These are phyloP conservation scores for Nesogale talazaci DNA, from an alignment of 2,113 vertebrate genomes.

Conservation along the genomic window DNA sequence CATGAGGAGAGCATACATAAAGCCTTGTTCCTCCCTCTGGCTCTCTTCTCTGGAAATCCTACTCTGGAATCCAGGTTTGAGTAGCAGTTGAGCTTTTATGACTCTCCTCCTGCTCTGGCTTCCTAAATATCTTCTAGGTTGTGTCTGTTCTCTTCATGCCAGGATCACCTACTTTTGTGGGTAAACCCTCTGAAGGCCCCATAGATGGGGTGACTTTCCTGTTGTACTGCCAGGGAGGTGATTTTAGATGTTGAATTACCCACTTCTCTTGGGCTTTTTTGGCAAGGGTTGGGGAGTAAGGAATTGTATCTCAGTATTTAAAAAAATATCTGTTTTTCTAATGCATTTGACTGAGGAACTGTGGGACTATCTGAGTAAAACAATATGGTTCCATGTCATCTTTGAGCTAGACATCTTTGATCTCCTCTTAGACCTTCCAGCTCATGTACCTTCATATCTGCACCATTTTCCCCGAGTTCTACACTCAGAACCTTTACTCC, in stretches of 20 bases:
- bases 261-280: background rate
- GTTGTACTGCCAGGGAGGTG: background rate
- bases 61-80: background rate
- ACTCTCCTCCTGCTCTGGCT: background rate
- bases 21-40: background rate
- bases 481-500: background rate
- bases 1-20: background rate
- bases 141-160: background rate
- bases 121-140: background rate
- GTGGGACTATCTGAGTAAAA: background rate
- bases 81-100: background rate
- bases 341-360: background rate
- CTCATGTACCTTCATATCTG: background rate
- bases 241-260: background rate
- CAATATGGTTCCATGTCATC: background rate
- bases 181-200: background rate
- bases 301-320: background rate
- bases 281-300: too few species aligned
- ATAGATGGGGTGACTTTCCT: background rate
- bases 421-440: background rate
- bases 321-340: background rate
- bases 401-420: background rate
- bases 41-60: background rate
- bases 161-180: background rate
- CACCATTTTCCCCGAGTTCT: background rate